These are phyloP conservation scores for Deroplatys truncata DNA, from an alignment of 2,888 invertebrate genomes.

Conservation along the genomic window DNA sequence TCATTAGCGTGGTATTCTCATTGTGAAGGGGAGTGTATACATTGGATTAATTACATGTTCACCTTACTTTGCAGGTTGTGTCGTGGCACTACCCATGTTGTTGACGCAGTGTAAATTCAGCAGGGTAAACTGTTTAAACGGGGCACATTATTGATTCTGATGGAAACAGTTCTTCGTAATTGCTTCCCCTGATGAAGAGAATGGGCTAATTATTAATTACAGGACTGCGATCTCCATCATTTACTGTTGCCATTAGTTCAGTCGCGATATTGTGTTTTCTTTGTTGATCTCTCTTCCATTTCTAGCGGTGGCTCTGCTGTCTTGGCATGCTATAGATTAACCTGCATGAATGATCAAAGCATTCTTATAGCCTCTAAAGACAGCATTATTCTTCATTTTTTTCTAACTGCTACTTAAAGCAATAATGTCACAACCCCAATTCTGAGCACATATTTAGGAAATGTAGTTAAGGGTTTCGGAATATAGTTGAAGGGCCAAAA, in stretches of 20 bases:
- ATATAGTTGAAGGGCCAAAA: too few relatives aligned
- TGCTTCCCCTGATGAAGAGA: not conserved
- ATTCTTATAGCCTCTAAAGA: not conserved
- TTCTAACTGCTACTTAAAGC: too few relatives aligned
- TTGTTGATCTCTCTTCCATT: not conserved
- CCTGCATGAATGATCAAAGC: not conserved
- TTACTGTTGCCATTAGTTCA: not conserved
- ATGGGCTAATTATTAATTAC: not conserved
- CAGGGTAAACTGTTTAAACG: not conserved
- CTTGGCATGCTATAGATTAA: not conserved
- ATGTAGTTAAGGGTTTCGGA: too few relatives aligned
- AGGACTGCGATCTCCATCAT: not conserved
- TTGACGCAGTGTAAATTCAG: not conserved
- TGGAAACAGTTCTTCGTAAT: not conserved
- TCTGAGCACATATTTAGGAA: too few relatives aligned
- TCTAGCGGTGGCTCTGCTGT: not conserved
- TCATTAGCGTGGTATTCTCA: not conserved
- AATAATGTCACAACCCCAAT: too few relatives aligned
- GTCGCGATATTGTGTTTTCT: not conserved
- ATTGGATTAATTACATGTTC: not conserved
- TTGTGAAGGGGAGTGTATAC: not conserved
- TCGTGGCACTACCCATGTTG: not conserved
- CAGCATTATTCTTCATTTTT: too few relatives aligned
- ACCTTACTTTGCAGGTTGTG: not conserved
- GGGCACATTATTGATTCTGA: not conserved